A percentile compares a stretch with the other conserved stretches of the same genome.
Conservation (phyloP, 2,797 vertebrate genomes). For the Onychomys leucogaster region DNA sequence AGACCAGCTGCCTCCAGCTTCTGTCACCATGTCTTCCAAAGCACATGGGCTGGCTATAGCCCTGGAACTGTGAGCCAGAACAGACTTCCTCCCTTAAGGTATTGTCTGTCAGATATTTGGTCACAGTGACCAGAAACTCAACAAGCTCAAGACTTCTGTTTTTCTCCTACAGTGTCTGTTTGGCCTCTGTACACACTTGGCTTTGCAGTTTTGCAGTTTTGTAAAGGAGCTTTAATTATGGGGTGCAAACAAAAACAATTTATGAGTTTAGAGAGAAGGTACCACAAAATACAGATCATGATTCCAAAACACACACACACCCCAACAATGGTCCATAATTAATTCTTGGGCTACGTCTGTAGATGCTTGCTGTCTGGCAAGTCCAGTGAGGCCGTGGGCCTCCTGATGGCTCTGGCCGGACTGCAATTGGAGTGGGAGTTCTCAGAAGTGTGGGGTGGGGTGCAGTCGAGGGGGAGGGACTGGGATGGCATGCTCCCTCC, state of each 20-base stretch:
- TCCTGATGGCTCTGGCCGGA: background rate
- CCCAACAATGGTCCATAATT: background rate
- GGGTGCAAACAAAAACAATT: background rate
- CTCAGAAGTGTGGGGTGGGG: conserved; percentile 59
- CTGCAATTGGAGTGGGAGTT: accelerated
- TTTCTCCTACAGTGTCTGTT: background rate
- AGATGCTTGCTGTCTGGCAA: background rate
- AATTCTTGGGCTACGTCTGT: background rate
- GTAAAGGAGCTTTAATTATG: conserved; percentile 61
- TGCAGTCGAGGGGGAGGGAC: conserved; percentile 66
- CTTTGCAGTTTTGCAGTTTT: accelerated
- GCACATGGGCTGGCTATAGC: background rate
- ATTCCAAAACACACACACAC: background rate
- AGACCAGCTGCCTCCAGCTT: background rate
- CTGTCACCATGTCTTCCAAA: background rate
- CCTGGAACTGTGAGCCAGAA: background rate
- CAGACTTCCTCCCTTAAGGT: background rate
- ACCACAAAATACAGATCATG: background rate
- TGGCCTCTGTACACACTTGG: background rate
- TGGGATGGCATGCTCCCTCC: background rate
- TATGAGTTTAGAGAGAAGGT: background rate
- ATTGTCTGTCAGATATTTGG: background rate
- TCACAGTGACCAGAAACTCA: background rate
- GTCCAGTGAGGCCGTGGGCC: accelerated
- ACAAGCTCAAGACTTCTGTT: background rate